Base-by-base conservation (phyloP, 2,888 invertebrate species). In the Dynastes grantii region DNA sequence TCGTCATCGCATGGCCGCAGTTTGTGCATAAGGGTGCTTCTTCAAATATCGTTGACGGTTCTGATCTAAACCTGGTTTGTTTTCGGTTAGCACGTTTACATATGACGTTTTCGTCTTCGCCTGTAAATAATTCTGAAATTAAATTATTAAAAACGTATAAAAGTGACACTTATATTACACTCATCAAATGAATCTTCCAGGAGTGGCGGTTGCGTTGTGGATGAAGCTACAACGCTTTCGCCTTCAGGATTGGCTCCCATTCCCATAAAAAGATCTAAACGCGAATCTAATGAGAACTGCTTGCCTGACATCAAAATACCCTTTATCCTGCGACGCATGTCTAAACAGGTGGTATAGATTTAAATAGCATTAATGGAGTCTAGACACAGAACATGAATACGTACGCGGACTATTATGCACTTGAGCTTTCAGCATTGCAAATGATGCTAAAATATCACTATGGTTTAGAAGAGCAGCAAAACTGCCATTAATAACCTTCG, bases 401-500 rank as follows among this genome's bases (percentile, higher is more conserved):
- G 89, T 86, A 94, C 95, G 94, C 88, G 95, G 95, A 85, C 95
- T 95, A 82, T 95, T 94, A 84, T 94, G 94, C 5, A 93, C 93
- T 83, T 94, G 93, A 87, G 94, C 91, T 83, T 94, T 92, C 40
- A 95, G 88, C 85, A 92, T 92, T 1, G 92, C 92, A 83, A 94
- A 92, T 16, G 93, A 93, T 13, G 92, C 92, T 81, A 95, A 90
- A 5, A 93, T 91, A 84, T 95, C 95, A 70, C 93, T 93, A 79
- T 94, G 94, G 86, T 97, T 97, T 84, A 96, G 96, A 81, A 97
- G 95, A 37, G 97, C 97, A 0, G 95, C 97, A 88, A 97, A 97
- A 68, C 96, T 97, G 2, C 97, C 97, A 84, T 98, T 97, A 2
- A 98, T 97, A 73, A 98, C 95, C 90, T 98, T 98, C 0, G 98